Evolutionary conservation across 2,888 invertebrate genomes (phyloP).

Genomic region (Chalcosyrphus nemorum): DNA sequence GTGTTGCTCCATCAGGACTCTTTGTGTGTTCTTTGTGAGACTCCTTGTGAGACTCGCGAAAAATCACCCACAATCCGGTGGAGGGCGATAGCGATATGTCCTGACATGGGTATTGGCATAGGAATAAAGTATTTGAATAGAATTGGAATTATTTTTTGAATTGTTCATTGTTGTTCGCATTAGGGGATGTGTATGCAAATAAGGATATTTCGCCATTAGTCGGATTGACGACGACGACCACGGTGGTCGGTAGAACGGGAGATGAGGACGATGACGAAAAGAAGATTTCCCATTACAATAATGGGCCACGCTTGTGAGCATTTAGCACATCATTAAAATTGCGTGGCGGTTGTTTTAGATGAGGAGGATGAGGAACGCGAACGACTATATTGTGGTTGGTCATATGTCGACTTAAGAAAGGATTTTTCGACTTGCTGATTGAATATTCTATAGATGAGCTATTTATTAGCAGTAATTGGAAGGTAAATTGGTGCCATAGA

Average conservation of each 20-base stretch:
- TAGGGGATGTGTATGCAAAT: constrained; percentile 69
- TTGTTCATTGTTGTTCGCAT: constrained; percentile 53
- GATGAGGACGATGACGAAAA: neutral
- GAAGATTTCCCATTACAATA: constrained; percentile 58
- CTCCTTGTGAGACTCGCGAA: constrained; percentile 39
- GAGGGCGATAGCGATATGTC: neutral
- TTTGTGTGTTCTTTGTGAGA: too few species aligned
- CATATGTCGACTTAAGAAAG: constrained; percentile 33
- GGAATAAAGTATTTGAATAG: constrained; percentile 54
- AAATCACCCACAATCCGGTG: constrained; percentile 38
- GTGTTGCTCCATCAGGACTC: constrained; percentile 25
- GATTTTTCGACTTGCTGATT: constrained; percentile 34
- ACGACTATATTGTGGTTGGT: too few species aligned
- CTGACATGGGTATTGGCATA: constrained; percentile 13
- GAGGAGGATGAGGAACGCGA: too few species aligned
- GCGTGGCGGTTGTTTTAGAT: constrained; percentile 21
- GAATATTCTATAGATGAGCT: constrained; percentile 15
- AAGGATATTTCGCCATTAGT: constrained; percentile 71
- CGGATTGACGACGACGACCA: constrained; percentile 54
- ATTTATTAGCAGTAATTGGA: constrained; percentile 33
- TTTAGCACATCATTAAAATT: constrained; percentile 73
- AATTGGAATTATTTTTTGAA: constrained; percentile 64
- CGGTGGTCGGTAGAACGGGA: neutral
- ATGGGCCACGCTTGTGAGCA: constrained; percentile 55
- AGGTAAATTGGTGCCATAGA: constrained; percentile 18